A percentile compares a stretch with the other conserved stretches of the same genome.
phyloP scores from a whole-genome alignment of 64 coral and sea anemone genomes.

The Stichodactyla mertensii region DNA sequence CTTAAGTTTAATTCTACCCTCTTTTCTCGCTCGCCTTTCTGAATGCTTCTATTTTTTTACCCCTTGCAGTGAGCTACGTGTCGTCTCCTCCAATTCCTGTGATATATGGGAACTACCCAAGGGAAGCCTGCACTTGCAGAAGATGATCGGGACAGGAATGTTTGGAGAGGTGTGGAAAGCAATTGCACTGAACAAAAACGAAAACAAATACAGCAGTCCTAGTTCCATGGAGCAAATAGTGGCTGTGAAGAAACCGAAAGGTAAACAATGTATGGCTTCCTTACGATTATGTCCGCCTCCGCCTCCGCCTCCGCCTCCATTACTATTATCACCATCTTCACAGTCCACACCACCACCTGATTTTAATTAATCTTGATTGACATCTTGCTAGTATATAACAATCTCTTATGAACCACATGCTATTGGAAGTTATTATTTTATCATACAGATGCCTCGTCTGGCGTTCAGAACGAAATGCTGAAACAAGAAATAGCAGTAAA shows the following conservation, averaged over 20 bases:
- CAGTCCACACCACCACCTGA: too few species aligned
- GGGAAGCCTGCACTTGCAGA: not conserved
- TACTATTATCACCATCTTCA: too few species aligned
- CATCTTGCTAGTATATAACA: too few species aligned
- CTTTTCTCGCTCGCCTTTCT: too few species aligned
- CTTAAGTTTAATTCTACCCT: too few species aligned
- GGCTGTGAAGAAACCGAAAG: not conserved
- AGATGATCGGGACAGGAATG: not conserved
- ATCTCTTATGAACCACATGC: too few species aligned
- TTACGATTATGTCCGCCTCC: too few species aligned
- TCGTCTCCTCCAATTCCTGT: not conserved
- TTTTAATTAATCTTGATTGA: too few species aligned
- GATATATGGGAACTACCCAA: slow-evolving; percentile 3
- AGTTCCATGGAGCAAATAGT: not conserved
- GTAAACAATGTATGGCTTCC: not conserved
- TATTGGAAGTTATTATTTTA: not conserved
- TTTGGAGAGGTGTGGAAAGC: slow-evolving; percentile 15
- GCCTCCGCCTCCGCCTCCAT: too few species aligned
- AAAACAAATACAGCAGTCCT: not conserved
- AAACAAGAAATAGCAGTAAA: slow-evolving; percentile 41
- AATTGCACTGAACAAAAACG: not conserved
- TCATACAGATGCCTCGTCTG: slow-evolving; percentile 20
- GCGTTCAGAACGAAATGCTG: slow-evolving; percentile 26
- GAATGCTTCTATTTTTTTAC: not conserved
- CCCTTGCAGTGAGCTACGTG: not conserved